Conservation (phyloP, 2,888 invertebrate species). For the Cryptosula pallasiana region DNA sequence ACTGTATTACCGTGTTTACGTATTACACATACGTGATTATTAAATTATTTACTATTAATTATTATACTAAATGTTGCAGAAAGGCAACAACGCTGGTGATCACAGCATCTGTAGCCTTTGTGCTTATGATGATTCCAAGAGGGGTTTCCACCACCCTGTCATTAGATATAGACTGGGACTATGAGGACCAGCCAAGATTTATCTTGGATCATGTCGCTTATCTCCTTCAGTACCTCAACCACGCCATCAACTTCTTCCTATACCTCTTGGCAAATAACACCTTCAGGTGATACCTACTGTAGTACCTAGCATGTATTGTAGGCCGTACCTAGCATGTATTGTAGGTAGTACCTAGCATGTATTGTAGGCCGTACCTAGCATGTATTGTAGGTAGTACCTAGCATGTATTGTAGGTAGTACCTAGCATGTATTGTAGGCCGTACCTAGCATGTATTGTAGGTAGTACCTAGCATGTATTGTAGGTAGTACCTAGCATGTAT, state of each 20-base stretch:
- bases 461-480: too few relatives aligned
- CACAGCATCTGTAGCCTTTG: slow-evolving; percentile 14
- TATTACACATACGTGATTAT: neutral
- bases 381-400: too few relatives aligned
- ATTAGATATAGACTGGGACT: neutral
- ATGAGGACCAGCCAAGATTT: neutral
- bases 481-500: too few relatives aligned
- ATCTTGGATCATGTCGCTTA: slow-evolving; percentile 7
- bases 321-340: too few relatives aligned
- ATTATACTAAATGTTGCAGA: neutral
- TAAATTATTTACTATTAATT: neutral
- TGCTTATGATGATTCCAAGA: slow-evolving; percentile 22
- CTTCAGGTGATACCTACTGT: slow-evolving; percentile 8
- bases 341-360: too few relatives aligned
- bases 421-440: too few relatives aligned
- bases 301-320: too few relatives aligned
- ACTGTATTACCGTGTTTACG: too few relatives aligned
- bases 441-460: too few relatives aligned
- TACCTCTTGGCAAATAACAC: slow-evolving; percentile 12
- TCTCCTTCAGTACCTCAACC: slow-evolving; percentile 23
- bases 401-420: too few relatives aligned
- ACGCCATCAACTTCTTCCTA: slow-evolving; percentile 22
- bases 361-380: too few relatives aligned
- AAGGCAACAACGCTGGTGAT: slow-evolving; percentile 18
- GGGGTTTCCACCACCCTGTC: neutral